Conservation (phyloP, 2,113 vertebrate genomes). For the Callithrix jacchus region DNA sequence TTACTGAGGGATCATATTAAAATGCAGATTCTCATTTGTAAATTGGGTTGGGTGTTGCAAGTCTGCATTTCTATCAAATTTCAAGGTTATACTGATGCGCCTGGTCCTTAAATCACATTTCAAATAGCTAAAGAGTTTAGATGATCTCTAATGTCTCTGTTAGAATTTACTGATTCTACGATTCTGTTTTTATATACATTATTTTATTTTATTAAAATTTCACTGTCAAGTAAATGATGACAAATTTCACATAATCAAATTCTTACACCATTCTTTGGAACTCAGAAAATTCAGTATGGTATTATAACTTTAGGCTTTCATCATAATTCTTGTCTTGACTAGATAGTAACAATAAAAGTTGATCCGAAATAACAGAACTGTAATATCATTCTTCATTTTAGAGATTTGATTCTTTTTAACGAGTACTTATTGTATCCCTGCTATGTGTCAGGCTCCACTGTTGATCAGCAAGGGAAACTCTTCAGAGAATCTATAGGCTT, state of each 20-base stretch:
- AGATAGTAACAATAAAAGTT: background rate
- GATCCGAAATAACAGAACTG: background rate
- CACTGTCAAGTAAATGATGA: background rate
- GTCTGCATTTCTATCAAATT: background rate
- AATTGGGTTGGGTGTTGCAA: background rate
- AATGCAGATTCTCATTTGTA: background rate
- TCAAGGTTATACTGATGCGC: no score
- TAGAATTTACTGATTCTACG: background rate
- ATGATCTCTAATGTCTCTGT: background rate
- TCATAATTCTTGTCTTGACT: background rate
- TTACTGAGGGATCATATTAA: background rate
- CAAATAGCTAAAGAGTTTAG: background rate
- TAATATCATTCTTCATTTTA: background rate
- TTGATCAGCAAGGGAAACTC: background rate
- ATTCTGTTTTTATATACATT: background rate
- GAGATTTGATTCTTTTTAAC: background rate
- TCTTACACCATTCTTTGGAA: background rate
- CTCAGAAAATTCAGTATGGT: background rate
- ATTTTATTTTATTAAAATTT: slow-evolving; percentile 11
- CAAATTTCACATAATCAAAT: background rate
- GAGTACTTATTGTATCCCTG: background rate
- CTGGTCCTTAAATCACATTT: background rate
- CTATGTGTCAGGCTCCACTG: background rate
- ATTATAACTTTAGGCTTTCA: background rate
- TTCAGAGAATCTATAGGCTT: background rate